phyloP scores from a whole-genome alignment of 1,140 invertebrate species.

The Heliconius hermathena region DNA sequence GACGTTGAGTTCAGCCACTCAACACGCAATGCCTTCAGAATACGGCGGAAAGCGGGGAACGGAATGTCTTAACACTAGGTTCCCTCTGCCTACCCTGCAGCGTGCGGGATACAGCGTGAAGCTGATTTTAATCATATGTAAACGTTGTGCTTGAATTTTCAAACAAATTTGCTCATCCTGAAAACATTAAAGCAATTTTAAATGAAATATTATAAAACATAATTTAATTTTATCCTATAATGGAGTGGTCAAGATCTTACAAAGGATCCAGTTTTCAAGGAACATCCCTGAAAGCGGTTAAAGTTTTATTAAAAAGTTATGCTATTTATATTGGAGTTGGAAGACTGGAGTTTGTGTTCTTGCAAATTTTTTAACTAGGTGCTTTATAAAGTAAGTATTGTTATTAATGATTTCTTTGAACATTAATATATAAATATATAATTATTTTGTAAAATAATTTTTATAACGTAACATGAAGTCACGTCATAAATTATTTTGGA shows the following conservation, averaged over 20 bases:
- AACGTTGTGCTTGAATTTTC: neutral
- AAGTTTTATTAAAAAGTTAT: constrained; percentile 14
- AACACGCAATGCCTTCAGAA: too few relatives aligned
- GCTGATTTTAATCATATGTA: too few relatives aligned
- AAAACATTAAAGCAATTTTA: neutral
- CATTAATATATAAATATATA: neutral
- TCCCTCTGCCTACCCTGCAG: too few relatives aligned
- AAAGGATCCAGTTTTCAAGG: constrained; percentile 14
- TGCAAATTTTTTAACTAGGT: neutral
- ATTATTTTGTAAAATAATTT: neutral
- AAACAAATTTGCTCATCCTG: neutral
- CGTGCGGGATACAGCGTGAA: too few relatives aligned
- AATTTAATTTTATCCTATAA: neutral
- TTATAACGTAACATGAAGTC: neutral
- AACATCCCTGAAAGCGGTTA: constrained; percentile 1
- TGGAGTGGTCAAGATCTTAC: constrained; percentile 5
- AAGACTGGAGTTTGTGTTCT: constrained; percentile 14
- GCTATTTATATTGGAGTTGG: constrained; percentile 8
- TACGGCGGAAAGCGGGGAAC: too few relatives aligned
- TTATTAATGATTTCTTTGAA: constrained; percentile 3
- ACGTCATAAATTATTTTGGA: too few relatives aligned
- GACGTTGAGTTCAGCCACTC: too few relatives aligned
- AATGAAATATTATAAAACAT: neutral
- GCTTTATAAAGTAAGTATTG: neutral
- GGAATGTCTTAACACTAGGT: too few relatives aligned